These are phyloP conservation scores for Diachasmimorpha longicaudata DNA, from an alignment of 1,140 invertebrate species.

Conservation along the genomic window DNA sequence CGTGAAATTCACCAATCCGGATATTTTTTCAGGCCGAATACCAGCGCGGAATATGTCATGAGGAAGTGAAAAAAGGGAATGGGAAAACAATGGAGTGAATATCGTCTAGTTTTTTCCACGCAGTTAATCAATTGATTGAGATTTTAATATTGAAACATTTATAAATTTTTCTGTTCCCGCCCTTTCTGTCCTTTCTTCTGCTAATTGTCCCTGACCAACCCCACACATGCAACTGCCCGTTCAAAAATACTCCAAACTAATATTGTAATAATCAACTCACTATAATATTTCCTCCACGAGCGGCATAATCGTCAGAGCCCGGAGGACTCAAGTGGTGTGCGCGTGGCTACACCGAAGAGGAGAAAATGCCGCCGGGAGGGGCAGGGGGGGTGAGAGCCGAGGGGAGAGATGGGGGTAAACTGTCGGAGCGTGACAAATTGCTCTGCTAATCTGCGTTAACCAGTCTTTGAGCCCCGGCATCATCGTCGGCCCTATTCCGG, in stretches of 20 bases:
- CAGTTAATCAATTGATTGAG: no score
- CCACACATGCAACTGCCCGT: no score
- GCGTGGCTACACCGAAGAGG: constrained; percentile 3
- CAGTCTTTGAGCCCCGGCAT: constrained; percentile 49
- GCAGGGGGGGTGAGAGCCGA: neutral
- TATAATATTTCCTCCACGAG: neutral
- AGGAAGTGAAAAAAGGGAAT: neutral
- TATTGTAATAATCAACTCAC: neutral
- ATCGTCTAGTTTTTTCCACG: neutral
- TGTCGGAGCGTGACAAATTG: constrained; percentile 59
- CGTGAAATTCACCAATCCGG: constrained; percentile 4
- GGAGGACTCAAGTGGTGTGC: neutral
- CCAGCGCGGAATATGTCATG: neutral
- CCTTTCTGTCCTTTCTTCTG: no score
- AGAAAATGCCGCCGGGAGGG: neutral
- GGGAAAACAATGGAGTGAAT: neutral
- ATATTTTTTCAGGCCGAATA: neutral
- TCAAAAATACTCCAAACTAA: neutral
- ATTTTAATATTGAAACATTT: no score
- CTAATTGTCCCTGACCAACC: no score
- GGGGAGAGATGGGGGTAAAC: constrained; percentile 36
- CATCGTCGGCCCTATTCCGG: constrained; percentile 47
- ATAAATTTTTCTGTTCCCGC: no score
- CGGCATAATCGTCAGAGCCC: neutral
- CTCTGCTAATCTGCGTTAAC: constrained; percentile 58